Percentiles rank a stretch among this genome's conserved stretches.
These are phyloP conservation scores for Boulengeromyrus knoepffleri DNA, from an alignment of 2,113 vertebrate genomes.

Conservation along the genomic window DNA sequence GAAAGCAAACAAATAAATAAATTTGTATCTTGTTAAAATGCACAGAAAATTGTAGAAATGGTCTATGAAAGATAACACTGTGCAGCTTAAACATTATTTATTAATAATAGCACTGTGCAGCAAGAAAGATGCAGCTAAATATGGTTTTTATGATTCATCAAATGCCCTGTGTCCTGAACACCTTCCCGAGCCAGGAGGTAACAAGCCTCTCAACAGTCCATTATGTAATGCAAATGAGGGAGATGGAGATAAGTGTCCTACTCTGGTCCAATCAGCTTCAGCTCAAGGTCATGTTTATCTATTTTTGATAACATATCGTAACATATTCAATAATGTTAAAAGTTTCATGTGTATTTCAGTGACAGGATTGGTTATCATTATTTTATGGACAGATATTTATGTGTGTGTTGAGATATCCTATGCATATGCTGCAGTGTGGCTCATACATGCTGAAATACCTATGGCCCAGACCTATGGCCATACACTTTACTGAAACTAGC, in stretches of 20 bases:
- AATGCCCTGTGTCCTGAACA: background rate
- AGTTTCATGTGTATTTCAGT: background rate
- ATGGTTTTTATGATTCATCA: background rate
- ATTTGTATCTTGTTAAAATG: background rate
- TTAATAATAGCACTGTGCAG: background rate
- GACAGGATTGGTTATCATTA: background rate
- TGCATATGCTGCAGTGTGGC: background rate
- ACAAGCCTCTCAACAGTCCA: background rate
- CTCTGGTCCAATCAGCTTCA: background rate
- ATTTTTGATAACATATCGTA: background rate
- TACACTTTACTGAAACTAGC: background rate
- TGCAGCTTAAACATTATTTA: background rate
- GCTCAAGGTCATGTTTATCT: background rate
- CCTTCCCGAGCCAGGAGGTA: background rate
- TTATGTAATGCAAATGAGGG: background rate
- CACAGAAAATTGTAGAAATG: background rate
- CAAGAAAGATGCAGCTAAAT: background rate
- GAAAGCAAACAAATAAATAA: background rate
- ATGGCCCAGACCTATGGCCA: background rate
- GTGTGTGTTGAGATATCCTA: background rate
- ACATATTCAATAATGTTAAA: background rate
- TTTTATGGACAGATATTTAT: background rate
- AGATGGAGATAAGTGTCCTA: background rate
- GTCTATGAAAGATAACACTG: background rate
- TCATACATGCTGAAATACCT: background rate